Evolutionary conservation across 1,140 invertebrate species (phyloP).

Genomic region (Melitaea cinxia): DNA sequence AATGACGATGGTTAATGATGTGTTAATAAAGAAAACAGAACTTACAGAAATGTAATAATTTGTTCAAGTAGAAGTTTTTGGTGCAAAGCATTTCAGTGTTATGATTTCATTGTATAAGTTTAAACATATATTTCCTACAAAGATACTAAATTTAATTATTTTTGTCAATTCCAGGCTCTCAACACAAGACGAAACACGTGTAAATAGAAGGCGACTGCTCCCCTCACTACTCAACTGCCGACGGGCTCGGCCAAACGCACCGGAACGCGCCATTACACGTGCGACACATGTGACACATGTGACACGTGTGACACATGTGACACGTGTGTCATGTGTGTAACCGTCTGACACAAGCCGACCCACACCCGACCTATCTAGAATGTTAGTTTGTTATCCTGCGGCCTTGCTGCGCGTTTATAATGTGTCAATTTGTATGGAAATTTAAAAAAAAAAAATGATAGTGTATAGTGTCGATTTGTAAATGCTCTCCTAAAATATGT

Average conservation of each 20-base stretch:
- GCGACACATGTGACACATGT: neutral
- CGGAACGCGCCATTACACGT: neutral
- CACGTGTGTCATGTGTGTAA: neutral
- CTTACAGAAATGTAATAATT: too few species aligned
- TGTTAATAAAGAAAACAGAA: too few species aligned
- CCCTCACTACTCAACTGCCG: constrained; percentile 7
- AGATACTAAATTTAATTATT: too few species aligned
- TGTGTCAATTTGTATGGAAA: constrained; percentile 42
- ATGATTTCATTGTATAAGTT: too few species aligned
- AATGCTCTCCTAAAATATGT: constrained; percentile 30
- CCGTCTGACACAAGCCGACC: neutral
- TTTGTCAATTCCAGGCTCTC: constrained; percentile 9
- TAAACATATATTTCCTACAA: too few species aligned
- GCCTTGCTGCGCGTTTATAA: constrained; percentile 22
- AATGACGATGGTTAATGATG: too few species aligned
- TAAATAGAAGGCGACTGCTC: constrained; percentile 26
- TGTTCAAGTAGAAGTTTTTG: too few species aligned
- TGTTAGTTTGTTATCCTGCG: neutral
- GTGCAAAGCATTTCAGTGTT: too few species aligned
- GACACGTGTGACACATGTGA: neutral
- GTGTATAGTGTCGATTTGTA: constrained; percentile 41
- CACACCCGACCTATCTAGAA: neutral
- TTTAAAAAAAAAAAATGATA: constrained; percentile 29
- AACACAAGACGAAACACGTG: constrained; percentile 25
- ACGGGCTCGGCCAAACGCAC: constrained; percentile 7